These are phyloP conservation scores for Plumapathes pennacea DNA, from an alignment of 92 coral and sea anemone genomes.

Conservation along the genomic window DNA sequence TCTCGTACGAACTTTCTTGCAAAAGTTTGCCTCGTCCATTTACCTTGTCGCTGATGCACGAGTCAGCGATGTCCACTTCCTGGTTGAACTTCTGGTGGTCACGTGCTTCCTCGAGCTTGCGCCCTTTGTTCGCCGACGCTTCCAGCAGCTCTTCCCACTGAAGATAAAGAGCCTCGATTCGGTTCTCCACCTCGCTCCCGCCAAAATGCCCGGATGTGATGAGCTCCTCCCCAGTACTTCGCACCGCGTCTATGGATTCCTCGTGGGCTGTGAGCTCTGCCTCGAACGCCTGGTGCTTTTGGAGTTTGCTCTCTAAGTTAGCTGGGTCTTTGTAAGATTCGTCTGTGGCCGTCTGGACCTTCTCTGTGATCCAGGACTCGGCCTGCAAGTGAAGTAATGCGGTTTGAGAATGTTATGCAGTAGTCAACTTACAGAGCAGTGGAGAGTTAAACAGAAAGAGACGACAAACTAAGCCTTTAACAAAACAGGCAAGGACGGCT, in stretches of 20 bases:
- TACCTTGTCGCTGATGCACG: constrained; percentile 90
- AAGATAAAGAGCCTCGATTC: constrained; percentile 78
- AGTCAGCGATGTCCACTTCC: constrained; percentile 83
- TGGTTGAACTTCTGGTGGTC: constrained; percentile 90
- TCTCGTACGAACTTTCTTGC: background rate
- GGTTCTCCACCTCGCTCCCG: constrained; percentile 74
- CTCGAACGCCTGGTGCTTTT: constrained; percentile 88
- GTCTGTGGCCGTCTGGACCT: constrained; percentile 86
- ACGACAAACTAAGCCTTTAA: too few relatives aligned
- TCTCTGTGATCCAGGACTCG: constrained; percentile 94
- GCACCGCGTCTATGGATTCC: constrained; percentile 72
- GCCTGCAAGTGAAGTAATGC: constrained; percentile 25
- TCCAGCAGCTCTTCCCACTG: constrained; percentile 95
- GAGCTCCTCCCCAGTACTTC: constrained; percentile 77
- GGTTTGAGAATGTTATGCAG: background rate
- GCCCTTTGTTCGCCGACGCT: constrained; percentile 79
- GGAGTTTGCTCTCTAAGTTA: constrained; percentile 83
- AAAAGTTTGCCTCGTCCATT: too few relatives aligned
- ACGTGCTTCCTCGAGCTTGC: constrained; percentile 81
- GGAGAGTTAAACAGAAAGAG: too few relatives aligned
- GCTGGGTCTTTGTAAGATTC: constrained; percentile 94
- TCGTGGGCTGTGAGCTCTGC: constrained; percentile 93
- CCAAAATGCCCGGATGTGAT: constrained; percentile 86
- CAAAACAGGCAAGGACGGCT: too few relatives aligned
- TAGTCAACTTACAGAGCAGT: too few relatives aligned